Percentiles rank a stretch among this genome's conserved stretches.
Evolutionary conservation across 2,888 invertebrate species (phyloP).

Genomic region (Hybos culiciformis): DNA sequence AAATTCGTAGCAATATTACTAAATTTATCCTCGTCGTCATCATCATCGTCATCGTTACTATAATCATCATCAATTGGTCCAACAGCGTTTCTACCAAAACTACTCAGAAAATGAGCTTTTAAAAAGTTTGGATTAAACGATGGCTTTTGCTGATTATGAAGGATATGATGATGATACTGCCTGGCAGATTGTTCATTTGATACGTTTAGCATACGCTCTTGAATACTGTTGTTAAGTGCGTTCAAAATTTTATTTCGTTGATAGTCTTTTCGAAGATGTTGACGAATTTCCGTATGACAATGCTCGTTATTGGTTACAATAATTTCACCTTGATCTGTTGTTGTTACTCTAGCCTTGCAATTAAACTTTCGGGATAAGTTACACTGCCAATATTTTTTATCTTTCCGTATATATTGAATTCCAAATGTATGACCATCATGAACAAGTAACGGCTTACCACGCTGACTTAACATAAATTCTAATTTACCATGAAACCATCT

Average conservation of each 20-base stretch:
- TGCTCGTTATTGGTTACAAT: constrained; percentile 37
- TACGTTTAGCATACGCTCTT: too few relatives aligned
- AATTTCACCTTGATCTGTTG: constrained; percentile 32
- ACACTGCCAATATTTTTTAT: constrained; percentile 38
- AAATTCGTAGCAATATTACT: too few relatives aligned
- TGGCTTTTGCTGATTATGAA: too few relatives aligned
- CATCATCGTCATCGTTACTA: too few relatives aligned
- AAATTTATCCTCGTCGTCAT: too few relatives aligned
- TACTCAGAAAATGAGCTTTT: too few relatives aligned
- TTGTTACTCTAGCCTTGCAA: constrained; percentile 37
- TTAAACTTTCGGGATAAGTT: constrained; percentile 36
- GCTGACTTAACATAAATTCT: constrained; percentile 37
- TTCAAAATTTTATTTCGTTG: constrained; percentile 35
- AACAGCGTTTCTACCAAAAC: too few relatives aligned
- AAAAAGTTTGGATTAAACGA: too few relatives aligned
- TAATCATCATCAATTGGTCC: too few relatives aligned
- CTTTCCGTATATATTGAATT: constrained; percentile 36
- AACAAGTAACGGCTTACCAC: constrained; percentile 34
- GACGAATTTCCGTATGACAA: constrained; percentile 36
- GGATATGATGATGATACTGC: too few relatives aligned
- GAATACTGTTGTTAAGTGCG: constrained; percentile 16
- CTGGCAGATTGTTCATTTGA: too few relatives aligned
- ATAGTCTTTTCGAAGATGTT: constrained; percentile 36
- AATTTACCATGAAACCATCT: constrained; percentile 37
- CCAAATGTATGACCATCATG: constrained; percentile 37